Conservation (phyloP, 1,140 invertebrate genomes). For the Heliconius melpomene region DNA sequence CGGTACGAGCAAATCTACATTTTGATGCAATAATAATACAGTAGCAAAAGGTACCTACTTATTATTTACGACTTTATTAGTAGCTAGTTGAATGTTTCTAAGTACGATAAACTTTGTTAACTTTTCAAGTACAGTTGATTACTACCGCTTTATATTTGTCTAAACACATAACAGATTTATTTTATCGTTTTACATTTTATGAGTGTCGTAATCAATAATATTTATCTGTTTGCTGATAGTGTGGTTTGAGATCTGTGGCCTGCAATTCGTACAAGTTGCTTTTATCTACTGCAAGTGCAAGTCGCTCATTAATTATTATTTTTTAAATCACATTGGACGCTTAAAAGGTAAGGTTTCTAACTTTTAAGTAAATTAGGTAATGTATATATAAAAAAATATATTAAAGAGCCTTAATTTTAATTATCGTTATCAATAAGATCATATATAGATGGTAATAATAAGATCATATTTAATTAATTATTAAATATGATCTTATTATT, state of each 20-base stretch:
- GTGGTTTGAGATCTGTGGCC: neutral
- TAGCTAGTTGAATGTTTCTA: neutral
- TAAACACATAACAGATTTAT: neutral
- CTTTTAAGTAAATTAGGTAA: neutral
- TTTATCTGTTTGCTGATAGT: slow-evolving; percentile 6
- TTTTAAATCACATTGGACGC: neutral
- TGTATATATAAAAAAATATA: neutral
- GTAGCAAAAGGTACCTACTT: neutral
- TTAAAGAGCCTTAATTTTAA: neutral
- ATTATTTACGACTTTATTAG: neutral
- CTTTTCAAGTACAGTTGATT: neutral
- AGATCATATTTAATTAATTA: too few relatives aligned
- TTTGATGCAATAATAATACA: neutral
- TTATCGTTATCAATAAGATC: neutral
- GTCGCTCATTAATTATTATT: neutral
- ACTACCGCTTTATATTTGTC: neutral
- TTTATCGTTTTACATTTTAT: neutral
- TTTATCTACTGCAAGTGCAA: neutral
- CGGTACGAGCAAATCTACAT: too few relatives aligned
- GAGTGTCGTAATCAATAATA: neutral
- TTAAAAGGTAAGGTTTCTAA: neutral
- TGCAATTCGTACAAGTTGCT: neutral
- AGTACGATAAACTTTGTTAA: neutral
- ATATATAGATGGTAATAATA: too few relatives aligned
- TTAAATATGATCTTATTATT: too few relatives aligned